Evolutionary conservation across 2,113 vertebrate genomes (phyloP).

Genomic region (Myiozetetes cayanensis): DNA sequence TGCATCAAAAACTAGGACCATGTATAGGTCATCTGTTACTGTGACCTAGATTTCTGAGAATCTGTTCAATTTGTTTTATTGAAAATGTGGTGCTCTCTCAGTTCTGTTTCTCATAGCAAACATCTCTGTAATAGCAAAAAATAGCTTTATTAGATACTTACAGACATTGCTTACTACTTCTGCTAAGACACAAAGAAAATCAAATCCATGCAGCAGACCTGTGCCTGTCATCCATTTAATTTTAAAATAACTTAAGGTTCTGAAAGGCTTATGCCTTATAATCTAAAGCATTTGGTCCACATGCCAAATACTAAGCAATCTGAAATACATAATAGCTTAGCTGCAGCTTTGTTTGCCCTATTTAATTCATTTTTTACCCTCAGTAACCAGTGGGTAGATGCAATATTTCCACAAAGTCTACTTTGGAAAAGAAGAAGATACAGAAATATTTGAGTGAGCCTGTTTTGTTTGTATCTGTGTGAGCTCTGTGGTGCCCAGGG

Average conservation of each 20-base stretch:
- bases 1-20: conserved; percentile 63
- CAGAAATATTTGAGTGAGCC: not conserved
- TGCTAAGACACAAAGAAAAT: conserved; percentile 46
- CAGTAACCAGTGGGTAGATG: not conserved
- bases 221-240: conserved; percentile 43
- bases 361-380: conserved; percentile 37
- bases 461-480: not conserved
- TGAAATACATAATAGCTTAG: conserved; percentile 57
- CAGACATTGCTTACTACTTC: conserved; percentile 37
- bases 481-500: not conserved
- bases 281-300: conserved; percentile 62
- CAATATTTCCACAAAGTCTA: not conserved
- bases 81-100: conserved; percentile 22
- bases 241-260: conserved; percentile 63
- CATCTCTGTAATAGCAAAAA: conserved; percentile 29
- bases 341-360: conserved; percentile 57
- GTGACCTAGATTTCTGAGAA: conserved; percentile 70
- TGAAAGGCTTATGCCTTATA: conserved; percentile 57
- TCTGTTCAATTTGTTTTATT: conserved; percentile 61
- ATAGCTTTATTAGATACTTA: conserved; percentile 54
- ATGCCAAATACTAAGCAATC: conserved; percentile 35
- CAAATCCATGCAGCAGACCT: conserved; percentile 34
- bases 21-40: conserved; percentile 64
- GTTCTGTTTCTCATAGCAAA: conserved; percentile 38
- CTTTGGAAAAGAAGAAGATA: not conserved